Evolutionary conservation across 2,113 vertebrate genomes (phyloP).

Genomic region (Serilophus lunatus): DNA sequence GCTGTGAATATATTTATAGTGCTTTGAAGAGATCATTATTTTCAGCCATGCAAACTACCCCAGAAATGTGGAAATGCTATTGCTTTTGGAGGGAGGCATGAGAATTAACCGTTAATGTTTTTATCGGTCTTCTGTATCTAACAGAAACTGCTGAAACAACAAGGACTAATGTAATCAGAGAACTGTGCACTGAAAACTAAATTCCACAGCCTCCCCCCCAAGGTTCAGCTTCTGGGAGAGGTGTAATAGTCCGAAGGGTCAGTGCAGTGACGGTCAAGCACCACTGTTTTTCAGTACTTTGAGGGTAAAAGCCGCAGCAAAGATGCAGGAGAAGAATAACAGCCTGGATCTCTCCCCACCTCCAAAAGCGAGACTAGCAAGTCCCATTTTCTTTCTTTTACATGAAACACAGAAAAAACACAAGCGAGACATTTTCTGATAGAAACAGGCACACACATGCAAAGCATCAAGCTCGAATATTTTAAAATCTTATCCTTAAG

Average conservation of each 20-base stretch:
- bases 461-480: slow-evolving; percentile 57
- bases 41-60: slow-evolving; percentile 35
- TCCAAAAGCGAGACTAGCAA: slow-evolving; percentile 50
- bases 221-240: background rate
- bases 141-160: background rate
- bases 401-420: slow-evolving; percentile 61
- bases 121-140: background rate
- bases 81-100: slow-evolving; percentile 22
- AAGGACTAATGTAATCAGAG: background rate
- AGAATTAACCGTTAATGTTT: background rate
- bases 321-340: background rate
- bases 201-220: background rate
- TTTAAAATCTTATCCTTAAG: slow-evolving; percentile 48
- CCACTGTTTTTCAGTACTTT: background rate
- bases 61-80: slow-evolving; percentile 18
- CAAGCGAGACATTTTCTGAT: slow-evolving; percentile 51
- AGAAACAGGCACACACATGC: slow-evolving; percentile 46
- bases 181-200: background rate
- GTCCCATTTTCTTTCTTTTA: slow-evolving; percentile 34
- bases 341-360: background rate
- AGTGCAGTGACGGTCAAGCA: background rate
- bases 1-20: slow-evolving; percentile 60
- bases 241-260: background rate
- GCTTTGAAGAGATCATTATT: slow-evolving; percentile 39
- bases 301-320: background rate